Base-by-base conservation (phyloP, 2,797 vertebrate genomes). In the Sandelia bainsii region DNA sequence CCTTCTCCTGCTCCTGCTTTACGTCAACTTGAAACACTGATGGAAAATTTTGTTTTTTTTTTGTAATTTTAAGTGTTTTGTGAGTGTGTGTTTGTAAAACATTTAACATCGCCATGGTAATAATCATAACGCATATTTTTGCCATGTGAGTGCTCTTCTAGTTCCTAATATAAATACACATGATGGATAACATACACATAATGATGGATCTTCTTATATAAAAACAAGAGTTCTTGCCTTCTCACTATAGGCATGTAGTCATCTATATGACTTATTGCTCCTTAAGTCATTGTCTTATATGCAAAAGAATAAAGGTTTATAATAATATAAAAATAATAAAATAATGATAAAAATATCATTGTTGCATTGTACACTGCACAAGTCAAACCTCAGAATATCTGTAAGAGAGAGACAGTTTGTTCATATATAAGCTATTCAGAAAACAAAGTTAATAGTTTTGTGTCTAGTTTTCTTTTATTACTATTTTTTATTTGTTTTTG, bases 121-220 rank as follows among this genome's bases (percentile, higher is more conserved):
- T 46, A 57, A 65, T 71, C 27, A 29, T 29, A 6, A 6, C 27
- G 27, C 27, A 29, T 75, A 23, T 72, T 80, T 69, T 66, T 65
- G 20, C 4, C 19, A 32, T 6, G 34, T 17, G 65, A 54, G 29
- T 52, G 22, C 17, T 16, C 27, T 16, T 39, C 62, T 29, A 65
- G 49, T 64, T 72, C 37, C 39, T 20, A 51, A 61, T 48, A 56
- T 51, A 72, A 77, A 79, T 46, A 74, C 22, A 64, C 6, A 58
- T 20, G 27, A 29, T 29, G 27, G 27, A 29, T 7, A n/a, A n/a
- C n/a, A n/a, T n/a, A n/a, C n/a, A n/a, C n/a, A n/a, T n/a, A 23
- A 29, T 23, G 7, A 53, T 57, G 32, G 20, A 27, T 37, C 16
- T 27, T 20, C 32, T 53, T 22, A 37, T 29, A 74, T 67, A 49